These are phyloP conservation scores for Oenanthe melanoleuca DNA, from an alignment of 2,113 vertebrate species.

Conservation along the genomic window DNA sequence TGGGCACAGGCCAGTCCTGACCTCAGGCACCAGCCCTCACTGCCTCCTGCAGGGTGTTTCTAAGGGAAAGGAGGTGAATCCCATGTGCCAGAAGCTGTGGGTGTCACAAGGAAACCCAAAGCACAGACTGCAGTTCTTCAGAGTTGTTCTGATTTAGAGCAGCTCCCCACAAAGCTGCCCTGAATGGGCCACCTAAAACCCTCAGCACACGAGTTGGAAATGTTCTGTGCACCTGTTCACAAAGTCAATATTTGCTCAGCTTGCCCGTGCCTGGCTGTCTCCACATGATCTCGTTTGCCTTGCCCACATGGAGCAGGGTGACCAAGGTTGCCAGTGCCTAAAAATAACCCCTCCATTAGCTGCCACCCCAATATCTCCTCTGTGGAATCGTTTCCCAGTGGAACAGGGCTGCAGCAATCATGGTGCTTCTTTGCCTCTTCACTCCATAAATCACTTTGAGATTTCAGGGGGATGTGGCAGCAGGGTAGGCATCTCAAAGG, in stretches of 20 bases:
- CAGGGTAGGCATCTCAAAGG: neutral
- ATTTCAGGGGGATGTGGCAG: neutral
- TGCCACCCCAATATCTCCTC: neutral
- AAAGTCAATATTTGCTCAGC: neutral
- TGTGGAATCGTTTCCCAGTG: neutral
- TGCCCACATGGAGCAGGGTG: neutral
- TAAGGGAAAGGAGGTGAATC: neutral
- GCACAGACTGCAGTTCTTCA: neutral
- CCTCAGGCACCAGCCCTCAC: neutral
- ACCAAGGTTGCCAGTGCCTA: neutral
- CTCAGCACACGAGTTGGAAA: neutral
- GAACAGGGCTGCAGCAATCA: neutral
- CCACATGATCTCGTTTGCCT: neutral
- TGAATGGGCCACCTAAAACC: neutral
- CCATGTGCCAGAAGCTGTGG: accelerated
- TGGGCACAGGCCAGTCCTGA: neutral
- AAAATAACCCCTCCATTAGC: neutral
- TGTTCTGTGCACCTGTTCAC: neutral
- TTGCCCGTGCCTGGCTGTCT: neutral
- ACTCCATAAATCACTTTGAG: neutral
- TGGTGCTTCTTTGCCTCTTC: neutral
- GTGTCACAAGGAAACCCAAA: neutral
- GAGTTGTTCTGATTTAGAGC: neutral
- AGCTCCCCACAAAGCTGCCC: neutral
- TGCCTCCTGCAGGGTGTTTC: neutral